Evolutionary conservation across 2,888 invertebrate species (phyloP), one percentile per base, ranked within the genome.

Genomic region (Hedya salicella): DNA sequence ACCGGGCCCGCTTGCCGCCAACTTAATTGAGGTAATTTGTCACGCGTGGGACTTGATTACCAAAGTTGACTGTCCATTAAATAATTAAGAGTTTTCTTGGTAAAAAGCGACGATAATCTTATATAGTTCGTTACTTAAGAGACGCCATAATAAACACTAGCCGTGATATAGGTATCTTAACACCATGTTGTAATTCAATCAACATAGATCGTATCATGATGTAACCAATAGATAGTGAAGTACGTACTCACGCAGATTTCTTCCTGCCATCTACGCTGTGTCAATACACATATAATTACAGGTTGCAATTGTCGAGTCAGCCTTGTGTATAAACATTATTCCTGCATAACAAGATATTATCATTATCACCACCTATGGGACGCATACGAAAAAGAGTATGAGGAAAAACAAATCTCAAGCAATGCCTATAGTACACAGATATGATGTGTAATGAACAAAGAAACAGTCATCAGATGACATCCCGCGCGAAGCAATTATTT

Each of bases 381-480:
- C 21, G 5, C 3, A 17, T 54, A 56, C 25, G 42, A 40, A 54
- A 40, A 39, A 25, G 1, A 40, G 6, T 16, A 30, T 25, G n/a
- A 17, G 42, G 44, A n/a, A 46, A 57, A 46, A 44, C 44, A 17
- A 44, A 46, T 46, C 42, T 44, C n/a, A 17, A 56, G 17, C 50
- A 25, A 52, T 9, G 14, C n/a, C 16, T 42, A 3, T 6, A 25
- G 25, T 25, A 25, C 25, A 3, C 6, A 52, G 50, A 53, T 39
- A 53, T 46, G 42, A n/a, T 40, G 14, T 19, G 44, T 52, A 46
- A 61, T 16, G 53, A 54, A 54, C 62, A 62, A 62, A 62, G 62
- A 54, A 21, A 21, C 53, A 42, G 61, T 61, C 60, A 53, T 53
- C 21, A 16, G 32, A 36, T 40, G 53, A 42, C 50, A 62, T 46